Percentiles rank a stretch among this genome's conserved stretches.
phyloP scores from a whole-genome alignment of 2,888 invertebrate genomes.

The Lottia gigantea region DNA sequence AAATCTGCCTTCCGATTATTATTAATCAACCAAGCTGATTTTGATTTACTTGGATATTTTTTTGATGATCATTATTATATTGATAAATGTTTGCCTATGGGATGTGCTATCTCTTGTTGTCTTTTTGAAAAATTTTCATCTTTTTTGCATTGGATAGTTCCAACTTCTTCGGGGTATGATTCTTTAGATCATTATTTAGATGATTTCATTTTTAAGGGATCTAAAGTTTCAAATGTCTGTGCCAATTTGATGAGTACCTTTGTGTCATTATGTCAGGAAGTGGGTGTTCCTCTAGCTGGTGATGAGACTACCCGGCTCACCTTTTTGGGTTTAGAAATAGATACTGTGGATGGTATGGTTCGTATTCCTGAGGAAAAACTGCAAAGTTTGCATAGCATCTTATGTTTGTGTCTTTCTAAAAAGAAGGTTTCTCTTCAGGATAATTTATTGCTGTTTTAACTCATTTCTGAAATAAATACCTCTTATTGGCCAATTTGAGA shows the following conservation, averaged over 20 bases:
- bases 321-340: background rate
- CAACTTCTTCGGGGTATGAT: background rate
- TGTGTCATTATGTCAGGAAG: background rate
- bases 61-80: background rate
- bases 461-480: too few species aligned
- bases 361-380: background rate
- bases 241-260: background rate
- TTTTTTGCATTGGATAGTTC: background rate
- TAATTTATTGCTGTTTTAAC: too few species aligned
- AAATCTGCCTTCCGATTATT: conserved; percentile 1
- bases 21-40: background rate
- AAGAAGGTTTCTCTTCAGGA: background rate
- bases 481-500: too few species aligned
- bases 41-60: background rate
- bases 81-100: background rate
- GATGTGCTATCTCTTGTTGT: background rate
- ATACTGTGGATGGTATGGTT: background rate
- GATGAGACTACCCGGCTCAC: background rate
- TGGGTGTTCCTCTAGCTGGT: background rate
- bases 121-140: background rate
- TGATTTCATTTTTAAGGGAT: conserved; percentile 5
- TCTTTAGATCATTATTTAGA: conserved; percentile 7
- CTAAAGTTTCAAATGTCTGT: background rate
- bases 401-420: background rate
- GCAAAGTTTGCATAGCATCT: background rate